Percentiles rank a stretch among this genome's conserved stretches.
These are phyloP conservation scores for Entomobrya multifasciata DNA, from an alignment of 2,888 invertebrate species.

Conservation along the genomic window DNA sequence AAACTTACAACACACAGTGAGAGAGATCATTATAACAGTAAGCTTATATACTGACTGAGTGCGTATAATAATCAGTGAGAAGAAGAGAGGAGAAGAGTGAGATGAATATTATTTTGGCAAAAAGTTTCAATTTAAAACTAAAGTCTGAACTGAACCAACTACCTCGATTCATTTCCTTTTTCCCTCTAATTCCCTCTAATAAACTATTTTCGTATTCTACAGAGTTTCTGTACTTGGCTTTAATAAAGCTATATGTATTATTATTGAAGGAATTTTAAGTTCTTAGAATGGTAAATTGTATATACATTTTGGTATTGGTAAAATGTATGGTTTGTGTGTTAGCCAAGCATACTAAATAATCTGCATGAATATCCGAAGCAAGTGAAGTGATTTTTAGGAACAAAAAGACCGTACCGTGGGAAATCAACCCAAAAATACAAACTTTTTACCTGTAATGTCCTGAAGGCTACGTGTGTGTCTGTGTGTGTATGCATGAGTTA, in stretches of 20 bases:
- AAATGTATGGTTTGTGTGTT: neutral
- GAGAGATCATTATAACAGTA: too few relatives aligned
- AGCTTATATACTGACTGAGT: conserved; percentile 22
- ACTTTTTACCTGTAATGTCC: conserved; percentile 58
- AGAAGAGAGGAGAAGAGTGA: conserved; percentile 53
- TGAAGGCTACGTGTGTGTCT: conserved; percentile 55
- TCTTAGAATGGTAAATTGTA: conserved; percentile 25
- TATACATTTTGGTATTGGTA: neutral
- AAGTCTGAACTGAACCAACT: conserved; percentile 70
- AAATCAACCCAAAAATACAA: conserved; percentile 47
- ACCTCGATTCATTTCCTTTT: conserved; percentile 51
- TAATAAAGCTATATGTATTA: conserved; percentile 16
- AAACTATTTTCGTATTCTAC: conserved; percentile 4
- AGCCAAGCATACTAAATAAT: neutral
- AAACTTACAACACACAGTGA: too few relatives aligned
- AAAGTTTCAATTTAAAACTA: conserved; percentile 70
- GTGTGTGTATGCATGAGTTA: too few relatives aligned
- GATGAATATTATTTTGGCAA: conserved; percentile 70
- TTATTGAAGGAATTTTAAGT: conserved; percentile 44
- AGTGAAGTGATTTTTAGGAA: conserved; percentile 53
- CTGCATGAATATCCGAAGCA: conserved; percentile 4
- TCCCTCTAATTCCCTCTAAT: neutral
- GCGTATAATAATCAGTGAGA: conserved; percentile 42
- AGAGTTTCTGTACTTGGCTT: conserved; percentile 19
- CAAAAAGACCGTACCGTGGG: conserved; percentile 71